Evolutionary conservation across 2,113 vertebrate genomes (phyloP), one percentile per base, ranked within the genome.

Genomic region (Antigone vipio): DNA sequence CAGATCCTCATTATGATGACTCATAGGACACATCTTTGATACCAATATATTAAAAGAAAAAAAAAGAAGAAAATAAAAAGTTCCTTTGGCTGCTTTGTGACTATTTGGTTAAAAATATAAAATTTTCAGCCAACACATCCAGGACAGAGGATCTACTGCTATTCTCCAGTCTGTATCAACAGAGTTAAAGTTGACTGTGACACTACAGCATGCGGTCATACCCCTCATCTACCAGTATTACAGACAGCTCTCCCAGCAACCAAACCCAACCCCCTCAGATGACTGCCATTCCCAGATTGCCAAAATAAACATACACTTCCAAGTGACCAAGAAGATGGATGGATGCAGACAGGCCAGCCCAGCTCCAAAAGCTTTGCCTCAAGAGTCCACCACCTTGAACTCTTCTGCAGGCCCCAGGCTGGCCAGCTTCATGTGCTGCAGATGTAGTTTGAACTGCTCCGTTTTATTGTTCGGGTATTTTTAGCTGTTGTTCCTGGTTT

Each of bases 1-100:
- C 94, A 72, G 60, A 82, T 86, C 34, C 66, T 89, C 69, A 12
- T 89, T 77, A 85, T 11, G 68, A 81, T 90, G 94, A 95, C 90
- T 94, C 93, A 92, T 40, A 78, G 69, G 56, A 92, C 67, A 72
- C 30, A 72, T 55, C 69, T 92, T 92, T 62, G 53, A 92, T 89
- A 92, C 17, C 9, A 62, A 40, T 0, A 0, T 78, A 94, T 58
- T 88, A 74, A 67, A 74, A 69, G 23, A 20, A 73, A 44, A 32
- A 10, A 19, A 35, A 38, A 42, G 7, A 38, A 42, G 7, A n/a
- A 64, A 63, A 2, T 7, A 52, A 72, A 23, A 67, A 72, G n/a
- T 79, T 81, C 32, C 32, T 93, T 86, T 77, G 34, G 23, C n/a
- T 88, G 56, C 58, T 89, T 79, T 85, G 22, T 50, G 60, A 88